Base-by-base conservation (phyloP, 2,888 invertebrate species). In the Colostygia pectinataria region DNA sequence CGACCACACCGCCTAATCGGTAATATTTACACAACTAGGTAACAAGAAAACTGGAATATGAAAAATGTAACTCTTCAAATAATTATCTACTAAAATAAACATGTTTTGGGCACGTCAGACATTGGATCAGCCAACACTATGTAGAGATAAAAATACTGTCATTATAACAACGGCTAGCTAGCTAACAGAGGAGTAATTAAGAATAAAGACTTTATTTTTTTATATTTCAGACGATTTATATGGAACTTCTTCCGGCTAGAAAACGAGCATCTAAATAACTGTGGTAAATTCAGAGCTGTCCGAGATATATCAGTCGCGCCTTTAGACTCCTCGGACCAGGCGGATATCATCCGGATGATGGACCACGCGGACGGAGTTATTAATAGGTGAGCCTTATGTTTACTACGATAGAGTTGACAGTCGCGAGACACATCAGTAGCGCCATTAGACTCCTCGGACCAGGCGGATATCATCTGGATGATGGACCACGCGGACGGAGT, bases 181-280 rank as follows among this genome's bases (percentile, higher is more conserved):
- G n/a, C n/a, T n/a, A n/a, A n/a, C n/a, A n/a, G n/a, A n/a, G n/a
- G n/a, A n/a, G n/a, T n/a, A n/a, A 6, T 28, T 10, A 28, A 3
- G 12, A 28, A 12, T 28, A 20, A 2, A 2, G 4, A 5, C 20
- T 28, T 5, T 5, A n/a, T 29, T 9, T 2, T 8, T 32, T 2
- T 40, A 29, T 71, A 10, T 8, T 43, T 46, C 77, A 96, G 97
- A 73, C 93, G 99, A 44, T 99, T 99, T 86, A 94, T 99, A 34
- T 99, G 99, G 99, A 99, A 99, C 88, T 99, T 98, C 88, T 99
- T 99, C 91, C 99, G 99, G 0, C 83, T 99, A 70, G 99, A 99
- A 90, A 99, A 99, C 91, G 99, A 99, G 78, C 99, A 99, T 82
- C 91, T 99, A 28, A 99, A 99, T 90, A 99, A 99, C 90, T 99